phyloP scores from a whole-genome alignment of 2,797 vertebrate species.

The Poeciliopsis turneri region DNA sequence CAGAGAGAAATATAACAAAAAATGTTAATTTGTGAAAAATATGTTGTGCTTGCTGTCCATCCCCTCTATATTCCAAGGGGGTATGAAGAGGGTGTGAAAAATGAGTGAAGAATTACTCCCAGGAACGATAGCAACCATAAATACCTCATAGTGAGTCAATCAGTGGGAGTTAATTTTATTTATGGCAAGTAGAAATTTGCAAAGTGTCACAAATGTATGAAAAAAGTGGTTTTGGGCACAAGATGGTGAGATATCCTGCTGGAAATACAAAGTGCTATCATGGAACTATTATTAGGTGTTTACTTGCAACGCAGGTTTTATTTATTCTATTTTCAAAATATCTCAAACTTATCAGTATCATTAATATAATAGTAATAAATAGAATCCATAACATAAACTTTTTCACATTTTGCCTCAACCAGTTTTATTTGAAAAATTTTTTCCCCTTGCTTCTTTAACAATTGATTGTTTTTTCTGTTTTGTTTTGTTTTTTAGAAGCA shows the following conservation, averaged over 20 bases:
- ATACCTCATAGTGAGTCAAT: background rate
- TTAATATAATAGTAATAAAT: too few relatives aligned
- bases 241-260: background rate
- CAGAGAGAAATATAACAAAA: background rate
- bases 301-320: background rate
- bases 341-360: background rate
- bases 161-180: background rate
- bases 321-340: background rate
- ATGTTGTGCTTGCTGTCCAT: background rate
- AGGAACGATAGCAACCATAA: background rate
- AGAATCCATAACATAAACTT: background rate
- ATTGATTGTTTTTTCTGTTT: too few relatives aligned
- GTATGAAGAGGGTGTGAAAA: background rate
- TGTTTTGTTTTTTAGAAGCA: background rate
- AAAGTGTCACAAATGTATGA: background rate
- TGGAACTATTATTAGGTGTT: background rate
- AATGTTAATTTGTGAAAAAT: background rate
- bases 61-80: background rate
- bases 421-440: background rate
- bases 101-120: background rate
- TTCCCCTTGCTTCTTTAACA: background rate
- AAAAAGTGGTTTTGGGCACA: background rate
- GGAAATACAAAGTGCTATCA: constrained; percentile 1
- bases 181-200: background rate
- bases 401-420: background rate